These are phyloP conservation scores for Hippocampus comes DNA, from an alignment of 2,113 vertebrate genomes.

Conservation along the genomic window DNA sequence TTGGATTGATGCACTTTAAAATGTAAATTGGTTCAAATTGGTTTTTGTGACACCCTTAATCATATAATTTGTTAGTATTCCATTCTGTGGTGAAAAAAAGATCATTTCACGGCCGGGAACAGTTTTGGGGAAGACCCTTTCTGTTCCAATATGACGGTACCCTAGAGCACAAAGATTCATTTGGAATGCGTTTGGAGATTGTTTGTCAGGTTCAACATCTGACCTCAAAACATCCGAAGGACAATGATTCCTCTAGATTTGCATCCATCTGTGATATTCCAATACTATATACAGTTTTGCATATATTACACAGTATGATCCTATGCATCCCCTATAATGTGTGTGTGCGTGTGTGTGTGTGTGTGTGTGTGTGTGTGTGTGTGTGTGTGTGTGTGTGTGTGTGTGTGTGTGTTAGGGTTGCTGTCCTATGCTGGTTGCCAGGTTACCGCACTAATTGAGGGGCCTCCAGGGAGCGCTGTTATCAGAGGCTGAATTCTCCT, in stretches of 20 bases:
- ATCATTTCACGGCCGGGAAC: too few species aligned
- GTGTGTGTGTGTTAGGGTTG: constrained; percentile 48
- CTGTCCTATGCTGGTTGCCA: constrained; percentile 72
- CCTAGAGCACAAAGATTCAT: too few species aligned
- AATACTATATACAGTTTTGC: not conserved
- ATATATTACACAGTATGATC: too few species aligned
- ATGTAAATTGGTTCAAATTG: too few species aligned
- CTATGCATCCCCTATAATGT: not conserved
- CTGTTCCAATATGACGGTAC: too few species aligned
- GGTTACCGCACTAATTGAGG: constrained; percentile 75
- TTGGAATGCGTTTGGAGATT: too few species aligned
- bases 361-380: constrained; percentile 14
- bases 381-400: constrained; percentile 4
- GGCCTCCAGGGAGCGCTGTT: constrained; percentile 68
- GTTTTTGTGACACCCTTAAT: too few species aligned
- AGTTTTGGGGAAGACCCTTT: too few species aligned
- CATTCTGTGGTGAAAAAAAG: too few species aligned
- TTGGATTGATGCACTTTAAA: too few species aligned
- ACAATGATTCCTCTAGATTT: not conserved
- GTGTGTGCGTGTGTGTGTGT: constrained; percentile 10
- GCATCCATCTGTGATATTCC: not conserved
- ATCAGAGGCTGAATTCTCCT: constrained; percentile 62
- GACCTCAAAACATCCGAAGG: not conserved
- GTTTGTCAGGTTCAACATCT: too few species aligned
- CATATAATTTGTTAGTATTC: too few species aligned